These are phyloP conservation scores for Lerema accius DNA, from an alignment of 1,140 invertebrate species.

Conservation along the genomic window DNA sequence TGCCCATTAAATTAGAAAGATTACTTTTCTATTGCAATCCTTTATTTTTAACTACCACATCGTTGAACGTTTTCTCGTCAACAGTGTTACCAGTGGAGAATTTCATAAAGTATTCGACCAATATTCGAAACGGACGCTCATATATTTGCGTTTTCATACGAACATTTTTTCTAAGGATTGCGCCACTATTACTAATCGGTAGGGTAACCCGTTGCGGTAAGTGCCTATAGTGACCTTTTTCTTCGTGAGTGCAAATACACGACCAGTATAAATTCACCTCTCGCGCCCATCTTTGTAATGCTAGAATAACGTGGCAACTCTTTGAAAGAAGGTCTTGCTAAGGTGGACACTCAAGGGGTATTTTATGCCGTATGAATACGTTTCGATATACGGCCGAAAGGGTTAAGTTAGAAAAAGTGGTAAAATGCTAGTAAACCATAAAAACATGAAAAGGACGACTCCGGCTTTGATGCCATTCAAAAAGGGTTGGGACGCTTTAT, in stretches of 20 bases:
- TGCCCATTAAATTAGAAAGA: no score
- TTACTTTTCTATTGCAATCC: no score
- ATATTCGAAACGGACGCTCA: constrained; percentile 41
- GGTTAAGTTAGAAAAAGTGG: constrained; percentile 56
- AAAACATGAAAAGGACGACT: constrained; percentile 9
- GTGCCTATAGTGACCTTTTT: constrained; percentile 61
- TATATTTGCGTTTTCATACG: constrained; percentile 47
- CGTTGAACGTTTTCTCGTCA: neutral
- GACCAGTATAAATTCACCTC: constrained; percentile 44
- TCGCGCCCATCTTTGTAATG: constrained; percentile 24
- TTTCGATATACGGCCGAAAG: constrained; percentile 51
- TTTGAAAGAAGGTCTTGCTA: constrained; percentile 35
- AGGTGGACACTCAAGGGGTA: constrained; percentile 45
- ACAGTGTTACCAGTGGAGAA: neutral
- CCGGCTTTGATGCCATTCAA: constrained; percentile 5
- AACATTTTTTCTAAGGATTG: constrained; percentile 47
- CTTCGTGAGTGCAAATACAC: constrained; percentile 37
- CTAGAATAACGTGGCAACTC: constrained; percentile 6
- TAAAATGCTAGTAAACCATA: constrained; percentile 60
- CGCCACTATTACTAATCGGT: constrained; percentile 58
- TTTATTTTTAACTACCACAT: no score
- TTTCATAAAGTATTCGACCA: constrained; percentile 44
- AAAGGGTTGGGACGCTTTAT: constrained; percentile 10
- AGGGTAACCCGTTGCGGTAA: constrained; percentile 46
- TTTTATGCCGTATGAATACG: constrained; percentile 63